Percentiles rank a stretch among this genome's conserved stretches.
Evolutionary conservation across 2,113 vertebrate species (phyloP).

Genomic region (Reinhardtius hippoglossoides): DNA sequence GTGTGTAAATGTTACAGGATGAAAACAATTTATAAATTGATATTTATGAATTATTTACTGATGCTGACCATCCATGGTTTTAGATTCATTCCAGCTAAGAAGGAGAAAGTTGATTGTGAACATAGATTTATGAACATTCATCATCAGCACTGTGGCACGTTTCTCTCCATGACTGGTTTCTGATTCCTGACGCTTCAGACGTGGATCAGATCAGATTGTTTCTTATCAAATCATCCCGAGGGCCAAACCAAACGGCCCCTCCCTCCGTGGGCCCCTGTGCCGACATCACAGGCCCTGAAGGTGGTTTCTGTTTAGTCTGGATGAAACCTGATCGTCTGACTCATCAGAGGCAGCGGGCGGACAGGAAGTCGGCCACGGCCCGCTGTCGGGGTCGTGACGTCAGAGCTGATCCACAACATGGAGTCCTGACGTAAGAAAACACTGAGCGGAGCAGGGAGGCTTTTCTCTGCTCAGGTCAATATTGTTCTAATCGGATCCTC

Average conservation of each 20-base stretch:
- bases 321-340: slow-evolving; percentile 25
- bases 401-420: background rate
- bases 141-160: too few relatives aligned
- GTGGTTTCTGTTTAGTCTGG: slow-evolving; percentile 55
- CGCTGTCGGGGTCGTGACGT: slow-evolving; percentile 25
- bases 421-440: slow-evolving; percentile 38
- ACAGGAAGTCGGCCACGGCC: slow-evolving; percentile 33
- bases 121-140: too few relatives aligned
- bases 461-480: background rate
- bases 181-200: background rate
- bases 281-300: slow-evolving; percentile 4
- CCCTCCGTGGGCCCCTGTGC: background rate
- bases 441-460: slow-evolving; percentile 6
- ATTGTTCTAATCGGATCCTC: slow-evolving; percentile 40
- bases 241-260: slow-evolving; percentile 44
- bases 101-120: too few relatives aligned
- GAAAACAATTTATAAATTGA: too few relatives aligned
- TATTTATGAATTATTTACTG: too few relatives aligned
- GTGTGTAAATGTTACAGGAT: background rate
- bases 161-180: too few relatives aligned
- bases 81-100: too few relatives aligned
- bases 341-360: slow-evolving; percentile 21
- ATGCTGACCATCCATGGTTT: too few relatives aligned
- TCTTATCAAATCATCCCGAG: slow-evolving; percentile 24
- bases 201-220: slow-evolving; percentile 1